Evolutionary conservation across 2,113 vertebrate genomes (phyloP).

Genomic region (Isurus oxyrinchus): DNA sequence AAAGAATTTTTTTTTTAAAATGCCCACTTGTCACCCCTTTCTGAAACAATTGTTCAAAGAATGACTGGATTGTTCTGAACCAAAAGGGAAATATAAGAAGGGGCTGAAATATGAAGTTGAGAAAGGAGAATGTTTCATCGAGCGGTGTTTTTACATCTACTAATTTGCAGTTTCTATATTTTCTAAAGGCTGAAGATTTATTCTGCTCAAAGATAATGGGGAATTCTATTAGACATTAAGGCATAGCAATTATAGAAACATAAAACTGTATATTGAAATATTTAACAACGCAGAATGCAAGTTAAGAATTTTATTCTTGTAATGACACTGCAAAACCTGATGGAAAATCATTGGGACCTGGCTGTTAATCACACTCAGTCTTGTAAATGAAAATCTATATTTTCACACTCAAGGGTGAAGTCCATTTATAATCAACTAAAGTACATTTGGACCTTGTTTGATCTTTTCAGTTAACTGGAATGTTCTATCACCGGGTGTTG

Average conservation of each 20-base stretch:
- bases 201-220: too few species aligned
- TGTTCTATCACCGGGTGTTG: not conserved
- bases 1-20: too few species aligned
- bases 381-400: not conserved
- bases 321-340: not conserved
- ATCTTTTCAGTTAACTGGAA: not conserved
- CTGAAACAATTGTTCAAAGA: too few species aligned
- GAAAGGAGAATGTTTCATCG: not conserved
- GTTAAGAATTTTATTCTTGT: not conserved
- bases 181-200: not conserved
- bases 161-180: not conserved
- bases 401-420: not conserved
- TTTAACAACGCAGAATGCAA: not conserved
- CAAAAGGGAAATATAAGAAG: not conserved
- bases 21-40: not conserved
- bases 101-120: not conserved
- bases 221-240: not conserved
- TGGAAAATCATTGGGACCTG: not conserved
- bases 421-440: not conserved
- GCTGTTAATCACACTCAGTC: not conserved
- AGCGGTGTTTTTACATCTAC: not conserved
- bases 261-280: not conserved
- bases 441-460: not conserved
- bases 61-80: not conserved
- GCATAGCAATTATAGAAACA: not conserved